Evolutionary conservation across 1,140 invertebrate genomes (phyloP).

Genomic region (Manduca sexta): DNA sequence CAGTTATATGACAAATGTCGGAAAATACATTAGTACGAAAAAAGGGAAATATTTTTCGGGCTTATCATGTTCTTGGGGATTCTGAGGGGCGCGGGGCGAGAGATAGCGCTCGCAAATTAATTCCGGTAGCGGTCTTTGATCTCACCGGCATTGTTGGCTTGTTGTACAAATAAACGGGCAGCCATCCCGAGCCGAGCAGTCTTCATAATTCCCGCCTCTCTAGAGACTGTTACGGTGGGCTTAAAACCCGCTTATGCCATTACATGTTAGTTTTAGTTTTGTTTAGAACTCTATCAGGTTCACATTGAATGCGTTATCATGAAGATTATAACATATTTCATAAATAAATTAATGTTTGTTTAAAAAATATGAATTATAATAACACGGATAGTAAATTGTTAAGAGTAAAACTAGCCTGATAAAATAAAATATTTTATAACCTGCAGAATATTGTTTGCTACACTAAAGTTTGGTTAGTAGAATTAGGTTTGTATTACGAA

Average conservation of each 20-base stretch:
- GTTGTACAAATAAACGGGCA: constrained; percentile 33
- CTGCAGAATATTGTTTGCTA: neutral
- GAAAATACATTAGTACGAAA: constrained; percentile 19
- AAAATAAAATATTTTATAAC: neutral
- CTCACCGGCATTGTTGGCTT: constrained; percentile 31
- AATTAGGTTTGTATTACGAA: neutral
- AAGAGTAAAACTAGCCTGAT: neutral
- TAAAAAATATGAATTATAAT: neutral
- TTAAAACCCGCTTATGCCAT: constrained; percentile 24
- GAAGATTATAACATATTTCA: constrained; percentile 7
- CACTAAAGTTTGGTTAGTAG: too few relatives aligned
- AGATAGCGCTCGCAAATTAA: constrained; percentile 50
- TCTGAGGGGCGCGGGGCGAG: constrained; percentile 20
- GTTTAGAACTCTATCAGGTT: constrained; percentile 1
- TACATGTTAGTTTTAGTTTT: constrained; percentile 15
- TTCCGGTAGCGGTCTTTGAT: constrained; percentile 46
- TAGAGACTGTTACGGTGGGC: constrained; percentile 13
- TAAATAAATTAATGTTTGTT: neutral
- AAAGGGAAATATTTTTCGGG: constrained; percentile 31
- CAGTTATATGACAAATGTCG: neutral
- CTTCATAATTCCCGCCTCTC: constrained; percentile 25
- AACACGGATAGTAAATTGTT: neutral
- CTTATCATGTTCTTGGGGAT: constrained; percentile 21
- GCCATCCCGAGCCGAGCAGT: constrained; percentile 9
- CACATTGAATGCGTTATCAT: constrained; percentile 4